Conservation (phyloP, 2,888 invertebrate species). For the Leptinotarsa rubiginosa region DNA sequence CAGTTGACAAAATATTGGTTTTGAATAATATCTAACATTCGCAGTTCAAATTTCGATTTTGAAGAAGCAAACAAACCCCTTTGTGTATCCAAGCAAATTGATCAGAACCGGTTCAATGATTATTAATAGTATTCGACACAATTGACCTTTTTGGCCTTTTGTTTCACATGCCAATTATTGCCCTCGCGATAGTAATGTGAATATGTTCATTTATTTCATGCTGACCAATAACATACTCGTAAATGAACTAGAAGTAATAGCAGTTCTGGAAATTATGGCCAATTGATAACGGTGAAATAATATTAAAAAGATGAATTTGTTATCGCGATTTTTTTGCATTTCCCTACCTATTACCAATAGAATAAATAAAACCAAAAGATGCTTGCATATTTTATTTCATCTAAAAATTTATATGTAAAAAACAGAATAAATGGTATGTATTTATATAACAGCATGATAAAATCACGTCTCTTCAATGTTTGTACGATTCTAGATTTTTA, state of each 20-base stretch:
- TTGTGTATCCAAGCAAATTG: neutral
- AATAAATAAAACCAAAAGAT: neutral
- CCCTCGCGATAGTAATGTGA: neutral
- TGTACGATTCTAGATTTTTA: neutral
- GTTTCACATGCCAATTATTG: conserved; percentile 15
- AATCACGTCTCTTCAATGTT: conserved; percentile 30
- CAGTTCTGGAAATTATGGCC: neutral
- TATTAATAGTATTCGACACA: conserved; percentile 9
- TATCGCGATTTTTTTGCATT: neutral
- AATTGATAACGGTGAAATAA: neutral
- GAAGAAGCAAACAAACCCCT: neutral
- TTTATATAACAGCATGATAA: conserved; percentile 41
- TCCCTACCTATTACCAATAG: neutral
- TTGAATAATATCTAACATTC: neutral
- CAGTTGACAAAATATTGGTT: neutral
- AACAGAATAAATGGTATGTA: conserved; percentile 44
- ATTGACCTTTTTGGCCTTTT: conserved; percentile 6
- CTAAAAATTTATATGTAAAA: conserved; percentile 47
- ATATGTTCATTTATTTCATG: neutral
- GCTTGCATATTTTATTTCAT: conserved; percentile 34
- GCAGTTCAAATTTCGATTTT: neutral
- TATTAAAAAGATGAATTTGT: neutral
- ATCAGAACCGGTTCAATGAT: neutral
- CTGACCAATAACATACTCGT: neutral
- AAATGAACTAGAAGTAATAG: neutral